Evolutionary conservation across 2,888 invertebrate species (phyloP), one percentile per base, ranked within the genome.

Genomic region (Microctonus aethiopoides): DNA sequence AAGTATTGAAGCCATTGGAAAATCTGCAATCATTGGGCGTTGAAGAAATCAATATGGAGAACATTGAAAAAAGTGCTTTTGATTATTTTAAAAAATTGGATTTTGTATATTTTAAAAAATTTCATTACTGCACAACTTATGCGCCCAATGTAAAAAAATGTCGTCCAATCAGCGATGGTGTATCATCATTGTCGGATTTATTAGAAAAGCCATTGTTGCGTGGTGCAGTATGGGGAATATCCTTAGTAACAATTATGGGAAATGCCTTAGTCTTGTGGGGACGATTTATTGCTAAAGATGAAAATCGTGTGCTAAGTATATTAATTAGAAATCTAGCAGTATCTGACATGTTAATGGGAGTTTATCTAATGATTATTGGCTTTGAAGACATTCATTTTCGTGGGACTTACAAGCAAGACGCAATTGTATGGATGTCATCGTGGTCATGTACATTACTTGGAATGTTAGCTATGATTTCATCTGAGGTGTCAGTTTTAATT

Each of bases 401-500:
- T 3, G 87, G 89, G 72, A 87, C 87, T 63, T 93, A 92, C 81
- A 89, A 90, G 74, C 84, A 84, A 74, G 87, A 89, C 67, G 91
- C 92, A 0, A 87, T 88, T 26, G 84, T 88, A 1, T 93, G 93
- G 93, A 90, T 91, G 81, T 88, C 89, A 9, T 92, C 92, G 0
- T 90, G 90, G 89, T 84, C 87, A n/a, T 93, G 93, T 82, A 90
- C 89, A 0, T 78, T 88, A 1, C 86, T 90, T 36, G 93, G 93
- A 34, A 87, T 90, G 4, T 76, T 92, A 39, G 92, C 92, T 0
- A 91, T 92, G 86, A 89, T 89, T 24, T 92, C 92, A 1, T 90
- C 90, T 1, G 92, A 93, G 87, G 91, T 92, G 1, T 92, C 93
- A 7, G 90, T 93, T 81, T 83, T 93, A 51, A 91, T 92, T 70